Percentiles rank a stretch among this genome's conserved stretches.
These are phyloP conservation scores for Parasteatoda lunata DNA, from an alignment of 2,888 invertebrate genomes.

Conservation along the genomic window DNA sequence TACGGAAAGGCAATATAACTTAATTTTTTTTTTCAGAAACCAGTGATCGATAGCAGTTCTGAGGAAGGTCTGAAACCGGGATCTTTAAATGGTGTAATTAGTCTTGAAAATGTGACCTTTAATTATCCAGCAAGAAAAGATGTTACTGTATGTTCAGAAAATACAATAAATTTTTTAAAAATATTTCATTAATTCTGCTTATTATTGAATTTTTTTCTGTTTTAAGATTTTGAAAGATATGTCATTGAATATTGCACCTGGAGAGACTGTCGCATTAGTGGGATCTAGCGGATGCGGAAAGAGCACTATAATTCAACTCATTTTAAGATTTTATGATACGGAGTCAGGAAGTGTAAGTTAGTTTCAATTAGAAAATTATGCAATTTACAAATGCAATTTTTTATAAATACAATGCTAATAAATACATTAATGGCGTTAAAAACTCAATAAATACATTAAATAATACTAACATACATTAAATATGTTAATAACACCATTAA, in stretches of 20 bases:
- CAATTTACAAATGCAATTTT: too few species aligned
- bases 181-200: neutral
- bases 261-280: constrained; percentile 71
- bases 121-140: constrained; percentile 82
- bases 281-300: constrained; percentile 75
- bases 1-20: too few species aligned
- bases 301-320: constrained; percentile 73
- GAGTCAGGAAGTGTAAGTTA: constrained; percentile 73
- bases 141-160: constrained; percentile 70
- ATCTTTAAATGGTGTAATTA: constrained; percentile 81
- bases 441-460: too few species aligned
- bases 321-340: constrained; percentile 84
- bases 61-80: constrained; percentile 74
- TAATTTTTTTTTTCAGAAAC: constrained; percentile 28
- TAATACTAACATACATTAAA: too few species aligned
- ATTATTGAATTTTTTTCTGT: neutral
- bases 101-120: constrained; percentile 84
- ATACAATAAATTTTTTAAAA: too few species aligned
- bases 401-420: too few species aligned
- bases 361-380: too few species aligned
- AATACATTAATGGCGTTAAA: too few species aligned
- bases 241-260: constrained; percentile 47
- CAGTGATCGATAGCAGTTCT: constrained; percentile 59
- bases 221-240: constrained; percentile 59
- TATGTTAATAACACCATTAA: too few species aligned